A percentile compares a stretch with the other conserved stretches of the same genome.
Evolutionary conservation across 92 coral and sea anemone genomes (phyloP).

Genomic region (Epizoanthus ramosus): DNA sequence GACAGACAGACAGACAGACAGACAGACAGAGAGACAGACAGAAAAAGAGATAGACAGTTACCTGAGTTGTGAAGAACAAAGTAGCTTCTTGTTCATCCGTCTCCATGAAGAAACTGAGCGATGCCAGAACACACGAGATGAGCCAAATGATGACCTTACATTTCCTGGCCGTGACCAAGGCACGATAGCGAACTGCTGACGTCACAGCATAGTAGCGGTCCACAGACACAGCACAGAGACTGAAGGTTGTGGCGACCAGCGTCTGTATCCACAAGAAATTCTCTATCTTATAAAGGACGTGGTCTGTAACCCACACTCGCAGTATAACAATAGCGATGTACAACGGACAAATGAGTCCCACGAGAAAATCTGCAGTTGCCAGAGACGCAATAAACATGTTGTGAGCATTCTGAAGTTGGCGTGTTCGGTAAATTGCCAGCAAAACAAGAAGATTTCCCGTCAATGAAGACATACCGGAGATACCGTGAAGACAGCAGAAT

Average conservation of each 20-base stretch:
- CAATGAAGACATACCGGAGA: conserved; percentile 34
- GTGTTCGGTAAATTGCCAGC: conserved; percentile 13
- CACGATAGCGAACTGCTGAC: conserved; percentile 17
- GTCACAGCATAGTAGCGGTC: conserved; percentile 40
- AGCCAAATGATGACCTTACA: not conserved
- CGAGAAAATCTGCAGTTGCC: conserved; percentile 34
- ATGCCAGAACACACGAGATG: conserved; percentile 30
- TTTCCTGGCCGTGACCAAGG: not conserved
- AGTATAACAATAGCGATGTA: conserved; percentile 25
- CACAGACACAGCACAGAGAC: conserved; percentile 23
- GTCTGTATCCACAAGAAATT: conserved; percentile 48
- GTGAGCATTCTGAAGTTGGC: conserved; percentile 7
- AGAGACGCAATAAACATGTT: conserved; percentile 37
- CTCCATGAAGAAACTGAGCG: conserved; percentile 16
- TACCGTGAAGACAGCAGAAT: conserved; percentile 21
- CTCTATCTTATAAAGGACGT: conserved; percentile 31
- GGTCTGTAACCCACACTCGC: too few relatives aligned
- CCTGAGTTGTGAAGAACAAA: conserved; percentile 2
- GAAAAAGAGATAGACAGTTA: not conserved
- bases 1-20: too few relatives aligned
- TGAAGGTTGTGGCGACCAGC: conserved; percentile 29
- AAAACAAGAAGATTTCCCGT: conserved; percentile 36
- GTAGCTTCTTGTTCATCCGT: conserved; percentile 7
- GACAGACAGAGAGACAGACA: too few relatives aligned
- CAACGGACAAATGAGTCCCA: conserved; percentile 33